phyloP scores from a whole-genome alignment of 2,888 invertebrate species.

The Ecdyonurus torrentis region DNA sequence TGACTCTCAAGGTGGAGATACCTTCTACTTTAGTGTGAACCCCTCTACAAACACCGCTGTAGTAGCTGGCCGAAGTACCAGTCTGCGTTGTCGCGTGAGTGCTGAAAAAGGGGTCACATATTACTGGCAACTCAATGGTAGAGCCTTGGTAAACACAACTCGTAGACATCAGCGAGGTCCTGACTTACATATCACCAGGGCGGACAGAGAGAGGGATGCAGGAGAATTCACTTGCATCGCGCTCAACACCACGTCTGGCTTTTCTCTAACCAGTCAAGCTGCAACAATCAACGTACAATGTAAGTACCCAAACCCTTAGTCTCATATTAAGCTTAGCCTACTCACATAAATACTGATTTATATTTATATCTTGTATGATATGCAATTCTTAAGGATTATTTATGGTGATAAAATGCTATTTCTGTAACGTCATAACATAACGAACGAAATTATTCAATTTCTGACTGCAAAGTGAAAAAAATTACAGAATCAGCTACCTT shows the following conservation, averaged over 20 bases:
- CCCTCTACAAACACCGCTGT: constrained; percentile 16
- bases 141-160: constrained; percentile 23
- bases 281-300: constrained; percentile 8
- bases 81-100: constrained; percentile 20
- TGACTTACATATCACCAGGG: constrained; percentile 36
- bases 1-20: background rate
- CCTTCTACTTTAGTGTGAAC: constrained; percentile 11
- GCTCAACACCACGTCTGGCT: constrained; percentile 23
- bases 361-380: too few relatives aligned
- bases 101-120: constrained; percentile 20
- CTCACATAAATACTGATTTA: too few relatives aligned
- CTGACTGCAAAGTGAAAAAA: too few relatives aligned
- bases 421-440: too few relatives aligned
- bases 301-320: constrained; percentile 2
- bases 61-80: constrained; percentile 18
- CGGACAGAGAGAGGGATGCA: constrained; percentile 34
- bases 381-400: too few relatives aligned
- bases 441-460: too few relatives aligned
- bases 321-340: too few relatives aligned
- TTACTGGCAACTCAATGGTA: constrained; percentile 26
- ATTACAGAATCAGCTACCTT: too few relatives aligned
- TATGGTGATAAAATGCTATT: too few relatives aligned
- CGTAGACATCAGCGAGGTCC: constrained; percentile 28
- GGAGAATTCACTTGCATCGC: constrained; percentile 43
- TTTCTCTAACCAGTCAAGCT: constrained; percentile 15